Percentiles rank a stretch among this genome's conserved stretches.
These are phyloP conservation scores for Loripinus fragilis DNA, from an alignment of 2,888 invertebrate genomes.

Conservation along the genomic window DNA sequence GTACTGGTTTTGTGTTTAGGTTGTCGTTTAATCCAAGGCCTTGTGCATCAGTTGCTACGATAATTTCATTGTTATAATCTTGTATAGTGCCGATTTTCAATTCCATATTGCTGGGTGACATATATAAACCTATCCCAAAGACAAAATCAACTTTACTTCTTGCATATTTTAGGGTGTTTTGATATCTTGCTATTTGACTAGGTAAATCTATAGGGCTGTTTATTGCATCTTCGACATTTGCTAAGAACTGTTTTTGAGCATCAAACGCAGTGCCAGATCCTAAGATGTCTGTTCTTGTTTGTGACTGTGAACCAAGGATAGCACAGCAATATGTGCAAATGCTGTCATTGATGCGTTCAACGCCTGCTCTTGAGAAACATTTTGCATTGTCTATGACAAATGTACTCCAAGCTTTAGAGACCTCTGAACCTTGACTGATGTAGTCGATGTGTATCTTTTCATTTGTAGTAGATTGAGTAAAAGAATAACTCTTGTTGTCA, in stretches of 20 bases:
- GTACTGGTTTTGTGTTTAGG: too few species aligned
- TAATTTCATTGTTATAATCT: neutral
- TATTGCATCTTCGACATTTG: neutral
- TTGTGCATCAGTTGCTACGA: neutral
- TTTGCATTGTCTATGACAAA: conserved; percentile 22
- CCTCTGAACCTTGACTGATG: conserved; percentile 9
- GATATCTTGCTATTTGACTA: neutral
- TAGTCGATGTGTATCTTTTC: neutral
- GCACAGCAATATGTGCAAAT: conserved; percentile 8
- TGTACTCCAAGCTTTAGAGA: conserved; percentile 19
- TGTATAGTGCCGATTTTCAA: neutral
- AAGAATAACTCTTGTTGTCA: neutral
- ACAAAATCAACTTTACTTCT: conserved; percentile 28
- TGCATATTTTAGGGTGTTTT: conserved; percentile 24
- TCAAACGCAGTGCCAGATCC: conserved; percentile 31
- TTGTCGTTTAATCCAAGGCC: too few species aligned
- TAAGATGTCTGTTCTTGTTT: conserved; percentile 31
- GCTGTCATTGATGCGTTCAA: conserved; percentile 31
- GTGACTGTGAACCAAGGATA: conserved; percentile 28
- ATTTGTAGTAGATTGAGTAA: neutral
- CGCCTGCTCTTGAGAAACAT: conserved; percentile 26
- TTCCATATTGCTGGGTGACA: neutral
- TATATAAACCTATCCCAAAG: conserved; percentile 16
- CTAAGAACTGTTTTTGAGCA: conserved; percentile 28
- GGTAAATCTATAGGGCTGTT: neutral